Conservation (phyloP, 1,140 invertebrate genomes). For the Aphaenogaster ashmeadi region DNA sequence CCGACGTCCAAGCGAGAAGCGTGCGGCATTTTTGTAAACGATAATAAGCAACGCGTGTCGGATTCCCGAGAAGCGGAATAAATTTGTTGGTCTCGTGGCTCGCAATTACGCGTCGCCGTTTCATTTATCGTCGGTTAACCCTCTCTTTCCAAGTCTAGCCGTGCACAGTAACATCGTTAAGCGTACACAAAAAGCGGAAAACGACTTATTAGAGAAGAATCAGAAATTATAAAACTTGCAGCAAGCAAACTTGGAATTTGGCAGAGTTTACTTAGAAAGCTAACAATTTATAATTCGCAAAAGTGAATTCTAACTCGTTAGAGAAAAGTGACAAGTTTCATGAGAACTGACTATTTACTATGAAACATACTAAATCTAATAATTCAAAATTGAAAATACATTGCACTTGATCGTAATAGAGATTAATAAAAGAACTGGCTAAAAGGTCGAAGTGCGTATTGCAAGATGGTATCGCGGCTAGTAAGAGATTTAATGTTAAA, state of each 20-base stretch:
- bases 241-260: neutral
- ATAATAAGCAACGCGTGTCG: conserved; percentile 59
- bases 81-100: conserved; percentile 56
- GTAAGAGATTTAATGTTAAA: conserved; percentile 23
- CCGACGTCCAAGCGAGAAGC: conserved; percentile 41
- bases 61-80: conserved; percentile 51
- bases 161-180: conserved; percentile 29
- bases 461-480: conserved; percentile 30
- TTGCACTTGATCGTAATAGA: neutral
- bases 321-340: neutral
- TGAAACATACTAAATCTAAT: neutral
- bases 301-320: neutral
- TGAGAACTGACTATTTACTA: neutral
- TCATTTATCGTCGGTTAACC: conserved; percentile 59
- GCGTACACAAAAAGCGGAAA: neutral
- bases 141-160: conserved; percentile 3
- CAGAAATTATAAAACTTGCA: neutral
- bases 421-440: conserved; percentile 6
- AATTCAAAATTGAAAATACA: neutral
- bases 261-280: neutral
- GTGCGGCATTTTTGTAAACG: conserved; percentile 54
- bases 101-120: conserved; percentile 52
- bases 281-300: neutral
- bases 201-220: neutral
- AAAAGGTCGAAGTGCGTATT: neutral